Evolutionary conservation across 2,797 vertebrate genomes (phyloP), one percentile per base, ranked within the genome.

Genomic region (Phrynocephalus guinanensis): DNA sequence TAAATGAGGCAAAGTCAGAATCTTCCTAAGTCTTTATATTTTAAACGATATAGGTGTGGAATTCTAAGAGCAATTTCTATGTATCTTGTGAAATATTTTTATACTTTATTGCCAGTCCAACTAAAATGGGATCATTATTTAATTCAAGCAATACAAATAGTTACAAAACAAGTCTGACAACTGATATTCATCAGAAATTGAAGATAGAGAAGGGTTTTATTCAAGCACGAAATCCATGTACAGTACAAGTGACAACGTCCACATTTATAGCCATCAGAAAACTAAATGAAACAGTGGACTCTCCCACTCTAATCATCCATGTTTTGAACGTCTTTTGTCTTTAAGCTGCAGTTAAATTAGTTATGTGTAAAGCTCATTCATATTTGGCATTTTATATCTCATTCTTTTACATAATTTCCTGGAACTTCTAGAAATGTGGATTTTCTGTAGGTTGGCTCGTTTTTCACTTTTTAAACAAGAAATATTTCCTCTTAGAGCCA

Each of bases 391-490:
- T 79, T 28, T 16, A 93, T 71, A 90, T 87, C 90, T 91, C 89
- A 38, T 10, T 87, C 52, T 48, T 93, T 92, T 88, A 90, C 11
- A 67, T 91, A 92, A 87, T 92, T 94, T 91, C 89, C 92, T 92
- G 71, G 78, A 88, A 93, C 56, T 93, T 95, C 88, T 90, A 94
- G 67, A 72, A 88, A 91, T 94, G 75, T 86, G 88, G 84, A 79
- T 82, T 85, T 89, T 87, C 90, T 90, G 93, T 94, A 89, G 89
- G 95, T 95, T 89, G 85, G 66, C 92, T 77, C 85, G 22, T 85
- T 76, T 93, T 93, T 94, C 94, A 84, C 92, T 92, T 95, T 90
- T 91, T 81, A 79, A 80, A 91, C 95, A 90, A 94, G 71, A 67
- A 33, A 30, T 94, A 85, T 94, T 94, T 95, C 94, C 93, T 94